phyloP scores from a whole-genome alignment of 2,888 invertebrate genomes.

The Psylliodes chrysocephalus region DNA sequence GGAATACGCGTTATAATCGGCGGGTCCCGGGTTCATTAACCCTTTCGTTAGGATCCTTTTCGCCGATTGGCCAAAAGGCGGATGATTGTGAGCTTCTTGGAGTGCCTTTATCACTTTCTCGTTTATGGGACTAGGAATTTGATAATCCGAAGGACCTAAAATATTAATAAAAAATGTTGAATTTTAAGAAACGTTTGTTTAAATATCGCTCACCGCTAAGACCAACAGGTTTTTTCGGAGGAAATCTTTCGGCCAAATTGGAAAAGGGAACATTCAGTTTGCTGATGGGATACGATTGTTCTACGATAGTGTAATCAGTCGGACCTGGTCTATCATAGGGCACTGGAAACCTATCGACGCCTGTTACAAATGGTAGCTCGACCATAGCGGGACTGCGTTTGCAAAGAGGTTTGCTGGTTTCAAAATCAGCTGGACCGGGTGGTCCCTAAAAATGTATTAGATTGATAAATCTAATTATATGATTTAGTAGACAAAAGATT shows the following conservation, averaged over 20 bases:
- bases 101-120: conserved; percentile 45
- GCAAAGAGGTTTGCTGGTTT: conserved; percentile 34
- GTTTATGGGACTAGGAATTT: conserved; percentile 44
- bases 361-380: conserved; percentile 51
- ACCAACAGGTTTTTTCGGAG: background rate
- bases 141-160: conserved; percentile 49
- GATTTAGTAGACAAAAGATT: too few species aligned
- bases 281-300: background rate
- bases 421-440: conserved; percentile 56
- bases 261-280: conserved; percentile 2
- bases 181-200: too few species aligned
- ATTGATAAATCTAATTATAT: too few species aligned
- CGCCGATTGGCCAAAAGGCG: conserved; percentile 51
- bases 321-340: conserved; percentile 47
- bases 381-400: conserved; percentile 46
- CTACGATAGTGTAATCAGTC: conserved; percentile 40
- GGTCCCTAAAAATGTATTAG: conserved; percentile 30
- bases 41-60: conserved; percentile 44
- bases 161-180: background rate
- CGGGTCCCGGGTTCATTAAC: conserved; percentile 40
- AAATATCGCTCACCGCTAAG: conserved; percentile 28
- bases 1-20: conserved; percentile 47
- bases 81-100: conserved; percentile 35
- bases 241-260: conserved; percentile 23
- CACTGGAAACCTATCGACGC: conserved; percentile 45